Base-by-base conservation (phyloP, 2,888 invertebrate genomes). In the Carcina quercana region DNA sequence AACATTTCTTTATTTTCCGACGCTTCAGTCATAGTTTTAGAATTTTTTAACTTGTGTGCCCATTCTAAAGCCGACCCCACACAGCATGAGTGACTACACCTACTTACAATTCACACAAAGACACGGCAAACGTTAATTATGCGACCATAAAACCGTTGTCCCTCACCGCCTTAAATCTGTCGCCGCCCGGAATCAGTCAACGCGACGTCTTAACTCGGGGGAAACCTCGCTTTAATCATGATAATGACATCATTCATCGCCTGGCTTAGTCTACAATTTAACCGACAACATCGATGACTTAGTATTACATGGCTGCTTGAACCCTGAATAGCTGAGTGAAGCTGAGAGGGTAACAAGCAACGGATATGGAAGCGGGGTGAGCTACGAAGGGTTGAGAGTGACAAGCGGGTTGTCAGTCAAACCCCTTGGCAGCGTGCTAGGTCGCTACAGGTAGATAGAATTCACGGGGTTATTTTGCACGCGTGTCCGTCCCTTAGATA, bases 171-270 rank as follows among this genome's bases (percentile, higher is more conserved):
- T 52, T 59, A 53, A 64, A 66, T 65, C 60, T 61, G 56, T 58
- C 59, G 51, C 40, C 41, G 43, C 47, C 43, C 34, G 60, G 60
- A 65, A 75, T 73, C 74, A 71, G 66, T 74, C 68, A 64, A 50
- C 49, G 53, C 56, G 59, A 72, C 71, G 63, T 75, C 73, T 75
- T 74, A 74, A 70, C 75, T 68, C 60, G 45, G 30, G 53, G 58
- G 58, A 55, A 58, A 65, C 70, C 72, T 59, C 57, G 56, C 63
- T 63, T 78, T 70, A 72, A 75, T 79, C 79, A 78, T 59, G 45
- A 51, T 78, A 79, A 80, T 65, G 73, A 76, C 70, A 63, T 69
- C 78, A 76, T 79, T 66, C 71, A 65, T 80, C 73, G 73, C 63
- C 57, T 58, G 61, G 12, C 66, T 15, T 60, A 62, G 57, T 53